Evolutionary conservation across 2,888 invertebrate species (phyloP), one percentile per base, ranked within the genome.

Genomic region (Cheilosia vulpina): DNA sequence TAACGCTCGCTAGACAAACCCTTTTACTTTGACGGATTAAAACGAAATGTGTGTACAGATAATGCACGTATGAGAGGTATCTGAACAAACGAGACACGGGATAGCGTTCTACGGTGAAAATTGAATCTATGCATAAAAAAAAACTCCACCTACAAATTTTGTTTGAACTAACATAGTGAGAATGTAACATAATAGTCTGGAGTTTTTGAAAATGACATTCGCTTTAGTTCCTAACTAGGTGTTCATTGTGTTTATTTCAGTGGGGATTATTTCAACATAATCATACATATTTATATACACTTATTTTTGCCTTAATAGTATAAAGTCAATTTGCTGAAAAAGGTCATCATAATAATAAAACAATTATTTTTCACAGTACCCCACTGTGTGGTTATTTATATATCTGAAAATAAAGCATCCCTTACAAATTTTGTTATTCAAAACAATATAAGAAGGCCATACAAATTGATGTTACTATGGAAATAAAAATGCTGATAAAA

Each of bases 11-110:
- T 55, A 65, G 50, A 38, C 52, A 69, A 65, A 52, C 58, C 69
- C 63, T 71, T 71, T 83, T 65, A 69, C 72, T 85, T 77, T 80
- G 81, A 78, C 68, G 77, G 85, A 85, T 85, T 85, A 85, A 69
- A 83, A 73, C 57, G 43, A 72, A 78, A 69, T 69, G 57, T 73
- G 50, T 71, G 53, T 58, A 68, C 50, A 60, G 38, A 68, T 75
- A 62, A 62, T 76, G 68, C 55, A 57, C 62, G 52, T 27, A 15
- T 3, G 31, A 62, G 19, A 21, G 31, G 57, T 58, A 52, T 53
- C 34, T 58, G 57, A 53, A 60, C 65, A 71, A 71, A 50, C 52
- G n/a, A 65, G 38, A 43, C 58, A 43, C 47, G n/a, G 24, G 21
- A 15, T 15, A 24, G 52, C 50, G 6, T 6, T 13, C 3, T 24